Conservation (phyloP, 2,113 vertebrate genomes). For the Glareola pratincola region DNA sequence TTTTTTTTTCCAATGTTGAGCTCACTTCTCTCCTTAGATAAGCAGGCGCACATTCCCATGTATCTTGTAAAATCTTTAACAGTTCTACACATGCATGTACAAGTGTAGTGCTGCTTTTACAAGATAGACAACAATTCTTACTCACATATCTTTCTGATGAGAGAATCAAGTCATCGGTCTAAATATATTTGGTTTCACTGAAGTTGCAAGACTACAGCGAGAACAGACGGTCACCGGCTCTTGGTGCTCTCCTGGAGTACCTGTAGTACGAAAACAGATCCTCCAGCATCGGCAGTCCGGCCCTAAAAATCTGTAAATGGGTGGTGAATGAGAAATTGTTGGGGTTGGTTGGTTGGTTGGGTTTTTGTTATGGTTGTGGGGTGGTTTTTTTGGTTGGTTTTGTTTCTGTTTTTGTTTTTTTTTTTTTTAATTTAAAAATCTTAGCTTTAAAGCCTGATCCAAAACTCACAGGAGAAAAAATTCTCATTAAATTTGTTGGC, state of each 20-base stretch:
- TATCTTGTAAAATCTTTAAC: slow-evolving; percentile 43
- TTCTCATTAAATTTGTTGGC: background rate
- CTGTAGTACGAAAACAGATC: background rate
- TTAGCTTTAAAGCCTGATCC: background rate
- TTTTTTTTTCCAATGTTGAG: background rate
- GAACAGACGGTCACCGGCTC: background rate
- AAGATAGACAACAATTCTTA: slow-evolving; percentile 57
- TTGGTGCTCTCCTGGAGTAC: background rate
- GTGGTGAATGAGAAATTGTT: background rate
- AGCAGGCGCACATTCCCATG: background rate
- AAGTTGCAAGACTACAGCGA: background rate
- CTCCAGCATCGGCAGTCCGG: background rate
- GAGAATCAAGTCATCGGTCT: slow-evolving; percentile 42
- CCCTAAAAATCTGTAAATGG: background rate
- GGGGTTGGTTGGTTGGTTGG: background rate
- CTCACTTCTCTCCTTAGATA: background rate
- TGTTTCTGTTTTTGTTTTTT: background rate
- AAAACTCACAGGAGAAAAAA: background rate
- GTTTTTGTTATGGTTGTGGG: background rate
- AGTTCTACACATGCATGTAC: slow-evolving; percentile 58
- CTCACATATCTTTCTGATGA: slow-evolving; percentile 62
- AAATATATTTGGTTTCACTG: slow-evolving; percentile 13
- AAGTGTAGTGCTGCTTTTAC: slow-evolving; percentile 57
- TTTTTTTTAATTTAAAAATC: background rate
- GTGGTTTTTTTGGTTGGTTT: background rate